phyloP scores from a whole-genome alignment of 2,797 vertebrate species.

The Poliocrania exsul region DNA sequence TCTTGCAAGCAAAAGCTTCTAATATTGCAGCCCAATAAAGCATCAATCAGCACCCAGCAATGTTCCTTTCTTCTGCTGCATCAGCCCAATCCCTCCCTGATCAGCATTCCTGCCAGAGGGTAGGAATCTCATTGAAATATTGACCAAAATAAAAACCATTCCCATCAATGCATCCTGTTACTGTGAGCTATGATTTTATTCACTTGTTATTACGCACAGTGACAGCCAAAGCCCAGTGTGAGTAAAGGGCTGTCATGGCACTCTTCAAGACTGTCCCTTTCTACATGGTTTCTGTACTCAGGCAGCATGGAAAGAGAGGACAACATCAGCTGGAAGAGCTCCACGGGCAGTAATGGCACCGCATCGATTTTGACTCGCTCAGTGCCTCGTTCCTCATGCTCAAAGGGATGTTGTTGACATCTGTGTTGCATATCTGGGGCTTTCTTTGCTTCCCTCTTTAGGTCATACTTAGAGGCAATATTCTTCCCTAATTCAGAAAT shows the following conservation, averaged over 20 bases:
- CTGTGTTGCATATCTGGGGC: background rate
- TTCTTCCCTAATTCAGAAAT: background rate
- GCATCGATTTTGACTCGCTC: background rate
- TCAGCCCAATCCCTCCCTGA: background rate
- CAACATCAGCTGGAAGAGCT: background rate
- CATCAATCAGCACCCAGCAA: background rate
- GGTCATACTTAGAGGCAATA: background rate
- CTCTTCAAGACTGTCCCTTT: background rate
- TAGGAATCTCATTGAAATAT: conserved; percentile 31
- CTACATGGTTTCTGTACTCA: background rate
- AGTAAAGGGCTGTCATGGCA: background rate
- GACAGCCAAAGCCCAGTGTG: background rate
- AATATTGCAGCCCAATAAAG: background rate
- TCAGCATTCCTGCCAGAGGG: background rate
- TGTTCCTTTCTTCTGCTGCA: conserved; percentile 1
- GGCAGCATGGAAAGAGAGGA: background rate
- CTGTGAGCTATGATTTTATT: background rate
- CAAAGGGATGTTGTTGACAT: background rate
- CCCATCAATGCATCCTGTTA: background rate
- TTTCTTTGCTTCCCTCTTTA: background rate
- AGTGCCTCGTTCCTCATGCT: background rate
- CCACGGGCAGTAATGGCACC: background rate
- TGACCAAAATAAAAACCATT: conserved; percentile 27
- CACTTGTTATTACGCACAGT: background rate
- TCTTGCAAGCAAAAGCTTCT: conserved; percentile 26